Percentiles rank a stretch among this genome's conserved stretches.
phyloP scores from a whole-genome alignment of 1,140 invertebrate genomes.

The Drosophila pruinosa region DNA sequence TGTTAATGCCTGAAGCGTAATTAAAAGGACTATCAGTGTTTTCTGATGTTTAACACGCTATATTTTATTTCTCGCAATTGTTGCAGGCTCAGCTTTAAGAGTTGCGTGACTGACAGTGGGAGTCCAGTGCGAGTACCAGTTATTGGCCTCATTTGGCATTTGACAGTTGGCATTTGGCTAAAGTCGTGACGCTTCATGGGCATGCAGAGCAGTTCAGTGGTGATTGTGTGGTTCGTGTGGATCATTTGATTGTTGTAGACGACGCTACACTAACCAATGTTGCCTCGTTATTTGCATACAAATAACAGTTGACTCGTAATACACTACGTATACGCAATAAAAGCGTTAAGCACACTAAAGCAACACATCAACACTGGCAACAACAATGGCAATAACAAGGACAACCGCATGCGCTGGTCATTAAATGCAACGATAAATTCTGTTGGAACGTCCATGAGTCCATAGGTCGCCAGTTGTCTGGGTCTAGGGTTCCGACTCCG shows the following conservation, averaged over 20 bases:
- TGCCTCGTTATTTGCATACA: constrained; percentile 46
- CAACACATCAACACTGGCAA: constrained; percentile 7
- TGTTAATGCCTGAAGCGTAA: constrained; percentile 12
- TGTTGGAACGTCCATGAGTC: constrained; percentile 6
- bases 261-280: not conserved
- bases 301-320: constrained; percentile 41
- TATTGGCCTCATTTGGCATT: constrained; percentile 66
- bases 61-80: not conserved
- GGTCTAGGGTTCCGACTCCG: not conserved
- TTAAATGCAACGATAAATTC: constrained; percentile 79
- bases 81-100: not conserved
- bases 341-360: constrained; percentile 37
- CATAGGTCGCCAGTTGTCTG: not conserved
- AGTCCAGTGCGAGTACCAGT: constrained; percentile 9
- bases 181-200: constrained; percentile 19
- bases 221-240: constrained; percentile 31
- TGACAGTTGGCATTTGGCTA: constrained; percentile 24
- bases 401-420: constrained; percentile 63
- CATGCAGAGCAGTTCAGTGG: constrained; percentile 23
- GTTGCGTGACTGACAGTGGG: constrained; percentile 35
- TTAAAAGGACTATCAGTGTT: not conserved
- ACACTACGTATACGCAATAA: constrained; percentile 77
- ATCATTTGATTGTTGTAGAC: constrained; percentile 38
- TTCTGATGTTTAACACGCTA: not conserved
- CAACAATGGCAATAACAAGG: constrained; percentile 24